Evolutionary conservation across 2,888 invertebrate genomes (phyloP), one percentile per base, ranked within the genome.

Genomic region (Acleris cristana): DNA sequence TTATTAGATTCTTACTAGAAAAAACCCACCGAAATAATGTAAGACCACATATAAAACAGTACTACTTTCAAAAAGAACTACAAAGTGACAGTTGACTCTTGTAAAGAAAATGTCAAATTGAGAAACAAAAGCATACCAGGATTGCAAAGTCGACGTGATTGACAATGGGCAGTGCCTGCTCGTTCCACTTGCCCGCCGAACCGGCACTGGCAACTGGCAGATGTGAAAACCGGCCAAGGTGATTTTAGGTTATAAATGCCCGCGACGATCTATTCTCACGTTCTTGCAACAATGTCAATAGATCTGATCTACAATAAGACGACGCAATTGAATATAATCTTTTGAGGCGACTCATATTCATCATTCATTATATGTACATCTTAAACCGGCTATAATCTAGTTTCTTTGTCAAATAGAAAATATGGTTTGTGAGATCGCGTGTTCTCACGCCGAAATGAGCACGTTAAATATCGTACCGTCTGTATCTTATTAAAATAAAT

Each of bases 141-240:
- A 73, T 80, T 79, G 78, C 81, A 80, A 78, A 73, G 77, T 72
- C 76, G 76, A 75, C 73, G 74, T 65, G 73, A 82, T 85, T 85
- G 87, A 87, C 87, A 88, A 87, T 86, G 83, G 84, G 76, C 84
- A 82, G 80, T 81, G 77, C 74, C 71, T 64, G 73, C 69, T 65
- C 81, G 86, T 76, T 86, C 90, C 79, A 86, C 83, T 87, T 90
- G 84, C 72, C 78, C 86, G 84, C 65, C 81, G 84, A 81, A 89
- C 81, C 90, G 88, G 77, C 79, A 83, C 74, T 73, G 72, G 75
- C 85, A 85, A 83, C 74, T 73, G 72, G 75, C 85, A 86, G 85
- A 88, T 87, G 86, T 87, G 85, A 88, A 89, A 89, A 87, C 84
- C 84, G 86, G 86, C 87, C 89, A 90, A 89, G 89, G 88, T 83